A percentile compares a stretch with the other conserved stretches of the same genome.
Evolutionary conservation across 2,113 vertebrate species (phyloP).

Genomic region (Pedionomus torquatus): DNA sequence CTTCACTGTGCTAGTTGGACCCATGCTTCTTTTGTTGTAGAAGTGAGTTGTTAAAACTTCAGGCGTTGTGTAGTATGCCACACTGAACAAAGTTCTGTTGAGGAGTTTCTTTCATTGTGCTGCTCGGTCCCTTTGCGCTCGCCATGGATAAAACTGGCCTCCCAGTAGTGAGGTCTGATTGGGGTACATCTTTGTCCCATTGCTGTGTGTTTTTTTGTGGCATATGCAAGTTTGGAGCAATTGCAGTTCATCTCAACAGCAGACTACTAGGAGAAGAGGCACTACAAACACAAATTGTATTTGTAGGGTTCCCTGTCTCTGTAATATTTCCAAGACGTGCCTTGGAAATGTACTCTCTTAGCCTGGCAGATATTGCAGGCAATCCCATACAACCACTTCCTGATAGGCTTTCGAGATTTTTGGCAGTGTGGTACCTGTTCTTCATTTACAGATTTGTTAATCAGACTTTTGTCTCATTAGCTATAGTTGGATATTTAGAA

Average conservation of each 20-base stretch:
- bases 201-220: not conserved
- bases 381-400: constrained; percentile 38
- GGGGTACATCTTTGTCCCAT: not conserved
- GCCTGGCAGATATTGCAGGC: constrained; percentile 5
- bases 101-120: not conserved
- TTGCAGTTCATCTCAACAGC: not conserved
- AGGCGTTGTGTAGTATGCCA: not conserved
- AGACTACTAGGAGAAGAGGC: not conserved
- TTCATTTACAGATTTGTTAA: constrained; percentile 49
- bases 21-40: not conserved
- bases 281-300: constrained; percentile 19
- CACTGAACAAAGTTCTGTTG: not conserved
- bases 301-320: not conserved
- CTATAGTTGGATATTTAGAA: constrained; percentile 10
- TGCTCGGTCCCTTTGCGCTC: not conserved
- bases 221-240: not conserved
- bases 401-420: constrained; percentile 58
- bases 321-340: not conserved
- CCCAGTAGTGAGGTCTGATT: not conserved
- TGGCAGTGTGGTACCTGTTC: constrained; percentile 4
- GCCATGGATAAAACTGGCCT: not conserved
- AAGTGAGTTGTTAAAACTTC: not conserved
- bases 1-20: not conserved
- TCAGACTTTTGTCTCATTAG: constrained; percentile 41
- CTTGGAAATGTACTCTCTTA: constrained; percentile 24